Conservation (phyloP, 2,113 vertebrate genomes). For the Indicator maculatus region DNA sequence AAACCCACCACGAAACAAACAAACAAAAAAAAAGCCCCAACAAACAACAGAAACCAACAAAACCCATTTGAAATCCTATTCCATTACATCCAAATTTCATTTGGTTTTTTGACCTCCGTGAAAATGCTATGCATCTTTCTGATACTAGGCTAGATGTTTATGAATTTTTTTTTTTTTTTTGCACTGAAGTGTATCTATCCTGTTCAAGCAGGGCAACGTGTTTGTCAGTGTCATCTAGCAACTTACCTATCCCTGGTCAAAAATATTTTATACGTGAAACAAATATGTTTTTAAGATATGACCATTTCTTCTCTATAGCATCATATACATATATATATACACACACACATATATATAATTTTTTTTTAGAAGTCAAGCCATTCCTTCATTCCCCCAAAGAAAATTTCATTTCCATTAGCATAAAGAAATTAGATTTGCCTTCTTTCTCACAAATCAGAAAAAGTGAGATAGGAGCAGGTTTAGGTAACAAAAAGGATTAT, state of each 20-base stretch:
- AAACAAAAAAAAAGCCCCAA: neutral
- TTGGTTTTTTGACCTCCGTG: neutral
- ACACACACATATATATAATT: neutral
- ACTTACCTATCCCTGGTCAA: neutral
- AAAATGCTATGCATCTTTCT: neutral
- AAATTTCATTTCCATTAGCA: neutral
- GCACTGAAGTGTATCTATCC: neutral
- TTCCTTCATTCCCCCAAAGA: neutral
- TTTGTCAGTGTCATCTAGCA: neutral
- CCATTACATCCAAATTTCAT: neutral
- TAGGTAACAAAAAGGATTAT: neutral
- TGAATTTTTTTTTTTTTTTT: neutral
- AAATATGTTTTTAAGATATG: neutral
- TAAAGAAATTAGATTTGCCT: neutral
- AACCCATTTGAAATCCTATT: neutral
- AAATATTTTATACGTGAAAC: neutral
- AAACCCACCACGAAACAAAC: no score
- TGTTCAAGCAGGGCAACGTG: neutral
- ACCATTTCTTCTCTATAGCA: neutral
- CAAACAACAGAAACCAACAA: no score
- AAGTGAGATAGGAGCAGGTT: neutral
- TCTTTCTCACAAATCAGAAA: neutral
- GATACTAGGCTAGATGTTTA: neutral
- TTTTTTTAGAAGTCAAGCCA: neutral
- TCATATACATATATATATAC: no score